phyloP scores from a whole-genome alignment of 2,113 vertebrate genomes.

The Casuarius casuarius region DNA sequence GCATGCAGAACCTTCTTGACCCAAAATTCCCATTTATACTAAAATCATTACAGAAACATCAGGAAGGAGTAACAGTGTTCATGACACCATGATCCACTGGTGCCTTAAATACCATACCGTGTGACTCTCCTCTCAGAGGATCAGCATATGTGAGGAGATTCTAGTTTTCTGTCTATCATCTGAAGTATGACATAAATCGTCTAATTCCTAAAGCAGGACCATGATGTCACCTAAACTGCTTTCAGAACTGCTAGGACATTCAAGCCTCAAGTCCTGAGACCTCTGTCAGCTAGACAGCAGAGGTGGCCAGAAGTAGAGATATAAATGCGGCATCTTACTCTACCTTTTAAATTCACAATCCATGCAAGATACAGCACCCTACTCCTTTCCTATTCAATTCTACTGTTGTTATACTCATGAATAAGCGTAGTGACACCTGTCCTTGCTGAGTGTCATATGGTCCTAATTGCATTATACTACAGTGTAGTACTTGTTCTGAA shows the following conservation, averaged over 20 bases:
- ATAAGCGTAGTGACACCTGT: not conserved
- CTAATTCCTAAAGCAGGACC: not conserved
- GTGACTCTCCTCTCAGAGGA: not conserved
- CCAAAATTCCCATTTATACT: not conserved
- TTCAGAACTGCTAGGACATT: not conserved
- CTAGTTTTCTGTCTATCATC: not conserved
- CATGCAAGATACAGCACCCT: not conserved
- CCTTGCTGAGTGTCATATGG: not conserved
- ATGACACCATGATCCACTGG: not conserved
- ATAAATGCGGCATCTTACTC: not conserved
- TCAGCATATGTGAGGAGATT: not conserved
- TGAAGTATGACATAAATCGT: not conserved
- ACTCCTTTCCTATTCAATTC: not conserved
- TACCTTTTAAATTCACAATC: not conserved
- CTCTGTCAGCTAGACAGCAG: not conserved
- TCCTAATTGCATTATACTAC: not conserved
- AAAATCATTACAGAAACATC: not conserved
- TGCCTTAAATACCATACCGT: not conserved
- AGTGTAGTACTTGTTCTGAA: not conserved
- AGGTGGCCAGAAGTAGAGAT: not conserved
- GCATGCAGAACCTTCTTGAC: not conserved
- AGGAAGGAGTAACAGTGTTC: not conserved
- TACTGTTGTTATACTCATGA: not conserved
- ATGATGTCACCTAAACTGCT: not conserved
- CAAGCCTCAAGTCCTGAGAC: not conserved